Conservation (phyloP, 2,113 vertebrate species). For the Agapornis roseicollis region DNA sequence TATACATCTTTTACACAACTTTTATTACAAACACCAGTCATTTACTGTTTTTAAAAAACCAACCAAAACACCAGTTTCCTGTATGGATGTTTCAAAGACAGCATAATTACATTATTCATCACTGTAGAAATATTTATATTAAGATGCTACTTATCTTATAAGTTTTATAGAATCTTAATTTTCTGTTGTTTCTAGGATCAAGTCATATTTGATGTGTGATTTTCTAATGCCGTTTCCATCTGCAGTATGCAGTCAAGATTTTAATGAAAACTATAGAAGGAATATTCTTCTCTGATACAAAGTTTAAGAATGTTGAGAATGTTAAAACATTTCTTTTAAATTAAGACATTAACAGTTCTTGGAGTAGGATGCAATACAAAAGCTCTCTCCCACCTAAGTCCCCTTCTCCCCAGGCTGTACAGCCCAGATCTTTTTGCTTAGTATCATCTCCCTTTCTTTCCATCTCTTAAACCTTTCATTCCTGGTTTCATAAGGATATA, state of each 20-base stretch:
- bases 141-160: not conserved
- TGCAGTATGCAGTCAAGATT: not conserved
- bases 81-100: not conserved
- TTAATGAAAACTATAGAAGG: not conserved
- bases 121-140: not conserved
- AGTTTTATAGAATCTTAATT: not conserved
- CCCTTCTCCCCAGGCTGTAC: not conserved
- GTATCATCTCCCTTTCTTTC: not conserved
- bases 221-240: not conserved
- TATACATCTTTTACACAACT: not conserved
- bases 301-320: not conserved
- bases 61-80: not conserved
- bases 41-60: not conserved
- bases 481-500: not conserved
- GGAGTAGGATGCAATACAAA: not conserved
- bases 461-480: not conserved
- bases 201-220: not conserved
- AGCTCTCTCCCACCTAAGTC: not conserved
- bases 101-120: not conserved
- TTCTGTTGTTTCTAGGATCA: not conserved
- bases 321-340: not conserved
- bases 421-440: not conserved
- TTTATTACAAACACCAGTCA: not conserved
- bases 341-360: not conserved
- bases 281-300: not conserved